These are phyloP conservation scores for Nasonia giraulti DNA, from an alignment of 1,140 invertebrate genomes.

Conservation along the genomic window DNA sequence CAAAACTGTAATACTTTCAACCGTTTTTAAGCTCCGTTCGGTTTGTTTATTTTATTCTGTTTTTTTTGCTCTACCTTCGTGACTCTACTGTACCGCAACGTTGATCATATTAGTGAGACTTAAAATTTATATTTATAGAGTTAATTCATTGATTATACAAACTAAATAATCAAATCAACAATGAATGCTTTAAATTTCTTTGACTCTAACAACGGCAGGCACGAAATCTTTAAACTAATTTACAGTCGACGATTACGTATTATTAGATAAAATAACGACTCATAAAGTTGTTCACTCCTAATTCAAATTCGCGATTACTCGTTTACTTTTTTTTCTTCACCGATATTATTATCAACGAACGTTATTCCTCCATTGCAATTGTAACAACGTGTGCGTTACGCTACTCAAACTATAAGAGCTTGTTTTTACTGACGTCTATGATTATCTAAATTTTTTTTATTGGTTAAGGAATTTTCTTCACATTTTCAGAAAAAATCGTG, in stretches of 20 bases:
- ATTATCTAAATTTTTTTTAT: slow-evolving; percentile 15
- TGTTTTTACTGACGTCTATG: slow-evolving; percentile 20
- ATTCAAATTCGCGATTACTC: background rate
- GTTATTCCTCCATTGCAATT: background rate
- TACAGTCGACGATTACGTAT: background rate
- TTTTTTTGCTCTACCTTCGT: background rate
- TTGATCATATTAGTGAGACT: background rate
- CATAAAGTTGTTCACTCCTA: background rate
- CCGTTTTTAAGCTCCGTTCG: slow-evolving; percentile 47
- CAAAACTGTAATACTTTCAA: slow-evolving; percentile 44
- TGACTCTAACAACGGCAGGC: slow-evolving; percentile 19
- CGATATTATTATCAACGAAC: slow-evolving; percentile 20
- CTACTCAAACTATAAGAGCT: background rate
- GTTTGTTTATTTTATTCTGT: background rate
- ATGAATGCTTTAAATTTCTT: background rate
- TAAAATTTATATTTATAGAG: background rate
- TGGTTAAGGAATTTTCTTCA: background rate
- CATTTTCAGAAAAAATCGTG: slow-evolving; percentile 14
- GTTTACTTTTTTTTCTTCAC: background rate
- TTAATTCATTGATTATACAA: background rate
- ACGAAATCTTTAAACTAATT: slow-evolving; percentile 31
- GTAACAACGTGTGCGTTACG: background rate
- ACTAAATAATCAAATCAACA: slow-evolving; percentile 22
- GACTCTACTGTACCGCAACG: background rate
- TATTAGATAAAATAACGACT: background rate